Conservation (phyloP, 1,140 invertebrate species). For the Drosophila pandora region DNA sequence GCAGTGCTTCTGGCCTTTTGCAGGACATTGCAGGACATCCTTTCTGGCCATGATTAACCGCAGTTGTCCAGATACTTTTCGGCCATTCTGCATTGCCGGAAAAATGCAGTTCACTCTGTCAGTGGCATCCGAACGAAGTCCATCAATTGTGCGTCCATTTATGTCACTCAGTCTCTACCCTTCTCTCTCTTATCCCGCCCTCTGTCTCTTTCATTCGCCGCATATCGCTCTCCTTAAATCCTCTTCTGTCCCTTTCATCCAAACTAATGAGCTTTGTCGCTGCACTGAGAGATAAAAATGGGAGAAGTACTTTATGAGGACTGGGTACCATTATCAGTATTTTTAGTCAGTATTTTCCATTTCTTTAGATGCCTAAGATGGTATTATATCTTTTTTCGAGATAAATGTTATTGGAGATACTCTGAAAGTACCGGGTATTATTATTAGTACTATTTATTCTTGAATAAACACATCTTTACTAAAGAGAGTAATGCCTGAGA, state of each 20-base stretch:
- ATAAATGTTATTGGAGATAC: too few species aligned
- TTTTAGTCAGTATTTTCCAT: too few species aligned
- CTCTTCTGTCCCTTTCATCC: not conserved
- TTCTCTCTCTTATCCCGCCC: not conserved
- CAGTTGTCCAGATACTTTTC: constrained; percentile 18
- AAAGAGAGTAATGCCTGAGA: too few species aligned
- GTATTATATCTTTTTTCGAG: too few species aligned
- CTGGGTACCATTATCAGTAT: too few species aligned
- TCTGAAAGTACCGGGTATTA: too few species aligned
- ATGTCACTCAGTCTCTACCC: not conserved
- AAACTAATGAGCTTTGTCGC: constrained; percentile 10
- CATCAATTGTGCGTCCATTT: constrained; percentile 24
- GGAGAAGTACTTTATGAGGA: not conserved
- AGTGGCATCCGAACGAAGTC: constrained; percentile 5
- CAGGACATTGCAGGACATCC: not conserved
- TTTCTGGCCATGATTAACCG: constrained; percentile 9
- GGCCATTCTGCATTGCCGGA: constrained; percentile 18
- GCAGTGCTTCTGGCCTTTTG: not conserved
- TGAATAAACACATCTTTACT: too few species aligned
- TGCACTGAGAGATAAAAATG: not conserved
- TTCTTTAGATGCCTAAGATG: too few species aligned
- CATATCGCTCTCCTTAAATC: not conserved
- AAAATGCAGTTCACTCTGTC: constrained; percentile 3
- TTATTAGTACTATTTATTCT: too few species aligned
- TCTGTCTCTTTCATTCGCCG: not conserved